Evolutionary conservation across 2,113 vertebrate species (phyloP).

Genomic region (Odocoileus virginianus): DNA sequence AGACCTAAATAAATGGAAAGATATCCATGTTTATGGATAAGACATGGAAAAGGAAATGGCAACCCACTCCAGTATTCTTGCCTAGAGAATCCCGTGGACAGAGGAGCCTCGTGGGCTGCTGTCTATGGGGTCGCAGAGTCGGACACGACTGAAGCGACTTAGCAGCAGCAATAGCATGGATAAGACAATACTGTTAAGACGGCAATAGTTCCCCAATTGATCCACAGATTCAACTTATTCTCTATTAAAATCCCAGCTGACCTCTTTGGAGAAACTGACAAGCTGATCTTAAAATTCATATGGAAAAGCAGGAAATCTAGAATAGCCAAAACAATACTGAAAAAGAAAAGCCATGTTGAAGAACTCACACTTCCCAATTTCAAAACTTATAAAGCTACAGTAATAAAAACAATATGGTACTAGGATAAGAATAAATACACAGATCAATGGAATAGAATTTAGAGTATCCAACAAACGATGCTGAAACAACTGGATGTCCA

Average conservation of each 20-base stretch:
- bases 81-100: too few species aligned
- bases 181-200: neutral
- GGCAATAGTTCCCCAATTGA: neutral
- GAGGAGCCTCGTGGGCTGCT: too few species aligned
- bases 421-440: neutral
- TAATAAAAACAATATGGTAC: neutral
- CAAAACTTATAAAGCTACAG: neutral
- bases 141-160: too few species aligned
- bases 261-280: neutral
- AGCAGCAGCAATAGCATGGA: neutral
- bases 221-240: neutral
- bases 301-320: neutral
- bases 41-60: neutral
- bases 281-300: neutral
- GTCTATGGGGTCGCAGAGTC: too few species aligned
- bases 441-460: neutral
- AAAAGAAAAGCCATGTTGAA: neutral
- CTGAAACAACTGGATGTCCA: neutral
- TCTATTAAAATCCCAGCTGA: neutral
- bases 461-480: neutral
- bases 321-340: neutral
- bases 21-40: neutral
- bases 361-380: neutral
- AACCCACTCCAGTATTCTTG: too few species aligned
- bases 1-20: neutral